phyloP scores from a whole-genome alignment of 2,797 vertebrate species.

The Calcarius lapponicus region DNA sequence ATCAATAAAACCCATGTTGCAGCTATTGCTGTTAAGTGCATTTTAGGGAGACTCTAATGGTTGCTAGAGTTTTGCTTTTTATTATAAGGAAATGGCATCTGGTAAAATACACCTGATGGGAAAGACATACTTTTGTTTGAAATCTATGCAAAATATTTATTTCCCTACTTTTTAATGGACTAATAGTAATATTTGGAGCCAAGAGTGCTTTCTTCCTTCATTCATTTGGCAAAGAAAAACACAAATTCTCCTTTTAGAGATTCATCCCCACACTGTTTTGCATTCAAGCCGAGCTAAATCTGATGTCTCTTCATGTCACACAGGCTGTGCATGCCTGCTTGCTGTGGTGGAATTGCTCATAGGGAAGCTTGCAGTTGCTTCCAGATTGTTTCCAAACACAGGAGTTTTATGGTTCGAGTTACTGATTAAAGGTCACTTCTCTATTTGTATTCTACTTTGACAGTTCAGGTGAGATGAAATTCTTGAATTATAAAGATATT shows the following conservation, averaged over 20 bases:
- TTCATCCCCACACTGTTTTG: not conserved
- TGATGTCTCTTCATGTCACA: not conserved
- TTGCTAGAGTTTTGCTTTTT: not conserved
- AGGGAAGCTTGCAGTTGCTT: not conserved
- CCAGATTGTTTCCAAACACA: constrained; percentile 16
- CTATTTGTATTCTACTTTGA: constrained; percentile 58
- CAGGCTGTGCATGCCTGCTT: not conserved
- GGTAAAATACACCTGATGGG: not conserved
- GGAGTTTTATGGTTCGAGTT: not conserved
- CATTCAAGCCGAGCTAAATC: not conserved
- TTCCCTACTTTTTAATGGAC: not conserved
- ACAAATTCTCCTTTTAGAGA: not conserved
- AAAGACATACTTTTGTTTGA: not conserved
- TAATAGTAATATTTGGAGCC: not conserved
- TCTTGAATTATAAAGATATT: constrained; percentile 59
- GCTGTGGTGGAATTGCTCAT: not conserved
- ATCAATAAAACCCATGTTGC: not conserved
- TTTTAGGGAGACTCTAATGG: not conserved
- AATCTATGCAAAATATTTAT: not conserved
- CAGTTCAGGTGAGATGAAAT: constrained; percentile 33
- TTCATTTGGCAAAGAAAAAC: not conserved
- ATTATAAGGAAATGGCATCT: not conserved
- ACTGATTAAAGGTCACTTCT: constrained; percentile 41
- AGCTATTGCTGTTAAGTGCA: not conserved
- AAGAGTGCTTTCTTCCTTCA: not conserved